Conservation (phyloP, 1,140 invertebrate species). For the Neodiprion lecontei region DNA sequence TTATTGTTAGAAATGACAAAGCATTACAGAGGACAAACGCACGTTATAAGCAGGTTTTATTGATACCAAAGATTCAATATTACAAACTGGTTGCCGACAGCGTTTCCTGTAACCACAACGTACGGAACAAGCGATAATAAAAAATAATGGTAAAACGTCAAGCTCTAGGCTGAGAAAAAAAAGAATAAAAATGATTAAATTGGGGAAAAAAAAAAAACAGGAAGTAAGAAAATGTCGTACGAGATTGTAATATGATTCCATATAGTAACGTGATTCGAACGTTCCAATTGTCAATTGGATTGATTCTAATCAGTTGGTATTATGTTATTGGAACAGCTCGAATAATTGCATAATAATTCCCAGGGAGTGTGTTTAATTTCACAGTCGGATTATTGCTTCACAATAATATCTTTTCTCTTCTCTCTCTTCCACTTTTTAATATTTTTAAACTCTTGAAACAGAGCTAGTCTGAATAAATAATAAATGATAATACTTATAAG, state of each 20-base stretch:
- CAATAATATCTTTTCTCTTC: constrained; percentile 8
- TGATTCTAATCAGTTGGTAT: neutral
- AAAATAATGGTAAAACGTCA: too few relatives aligned
- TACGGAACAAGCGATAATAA: too few relatives aligned
- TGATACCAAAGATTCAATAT: too few relatives aligned
- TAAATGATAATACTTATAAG: constrained; percentile 4
- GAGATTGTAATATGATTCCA: neutral
- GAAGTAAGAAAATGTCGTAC: neutral
- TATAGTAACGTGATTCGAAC: neutral
- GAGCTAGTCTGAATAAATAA: constrained; percentile 18
- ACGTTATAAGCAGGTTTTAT: too few relatives aligned
- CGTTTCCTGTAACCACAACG: too few relatives aligned
- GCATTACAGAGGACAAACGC: too few relatives aligned
- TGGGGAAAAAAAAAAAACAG: neutral
- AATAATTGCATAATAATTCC: neutral
- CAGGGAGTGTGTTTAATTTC: constrained; percentile 37
- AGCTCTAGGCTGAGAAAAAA: neutral
- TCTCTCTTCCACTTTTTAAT: constrained; percentile 18
- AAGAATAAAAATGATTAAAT: neutral
- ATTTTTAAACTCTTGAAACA: constrained; percentile 26
- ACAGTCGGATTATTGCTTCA: constrained; percentile 40
- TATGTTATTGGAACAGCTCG: too few relatives aligned
- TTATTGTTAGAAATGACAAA: too few relatives aligned
- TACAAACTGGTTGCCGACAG: too few relatives aligned
- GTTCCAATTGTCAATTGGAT: neutral